Conservation (phyloP, 1,140 invertebrate species). For the Euwallacea fornicatus region DNA sequence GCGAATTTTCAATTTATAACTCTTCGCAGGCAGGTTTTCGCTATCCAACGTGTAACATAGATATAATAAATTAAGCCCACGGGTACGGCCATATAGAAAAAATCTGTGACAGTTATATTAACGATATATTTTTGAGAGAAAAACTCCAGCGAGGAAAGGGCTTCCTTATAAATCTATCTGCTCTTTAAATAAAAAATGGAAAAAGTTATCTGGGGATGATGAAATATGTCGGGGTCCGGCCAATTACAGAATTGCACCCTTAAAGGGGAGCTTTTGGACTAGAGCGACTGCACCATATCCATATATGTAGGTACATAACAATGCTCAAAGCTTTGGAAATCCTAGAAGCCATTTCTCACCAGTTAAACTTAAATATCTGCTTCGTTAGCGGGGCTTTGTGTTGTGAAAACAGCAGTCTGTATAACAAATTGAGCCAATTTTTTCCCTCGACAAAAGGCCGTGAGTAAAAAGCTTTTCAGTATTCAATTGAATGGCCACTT, state of each 20-base stretch:
- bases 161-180: constrained; percentile 14
- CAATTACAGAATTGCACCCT: not conserved
- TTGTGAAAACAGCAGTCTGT: constrained; percentile 23
- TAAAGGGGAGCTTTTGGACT: not conserved
- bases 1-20: constrained; percentile 19
- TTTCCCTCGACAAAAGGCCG: constrained; percentile 22
- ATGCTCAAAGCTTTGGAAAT: not conserved
- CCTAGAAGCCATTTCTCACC: constrained; percentile 13
- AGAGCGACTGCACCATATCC: not conserved
- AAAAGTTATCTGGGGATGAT: constrained; percentile 10
- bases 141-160: not conserved
- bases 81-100: constrained; percentile 13
- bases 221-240: constrained; percentile 3
- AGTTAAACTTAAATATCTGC: constrained; percentile 16
- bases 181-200: constrained; percentile 16
- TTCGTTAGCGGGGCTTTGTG: constrained; percentile 17
- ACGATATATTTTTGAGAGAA: constrained; percentile 22
- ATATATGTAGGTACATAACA: not conserved
- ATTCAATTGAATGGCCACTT: constrained; percentile 34
- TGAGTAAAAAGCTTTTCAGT: constrained; percentile 34
- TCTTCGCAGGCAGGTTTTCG: not conserved
- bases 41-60: constrained; percentile 14
- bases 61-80: constrained; percentile 26
- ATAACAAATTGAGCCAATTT: constrained; percentile 33
- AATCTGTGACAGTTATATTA: constrained; percentile 31